Base-by-base conservation (phyloP, 2,888 invertebrate species). In the Nipponacmea schrenckii region DNA sequence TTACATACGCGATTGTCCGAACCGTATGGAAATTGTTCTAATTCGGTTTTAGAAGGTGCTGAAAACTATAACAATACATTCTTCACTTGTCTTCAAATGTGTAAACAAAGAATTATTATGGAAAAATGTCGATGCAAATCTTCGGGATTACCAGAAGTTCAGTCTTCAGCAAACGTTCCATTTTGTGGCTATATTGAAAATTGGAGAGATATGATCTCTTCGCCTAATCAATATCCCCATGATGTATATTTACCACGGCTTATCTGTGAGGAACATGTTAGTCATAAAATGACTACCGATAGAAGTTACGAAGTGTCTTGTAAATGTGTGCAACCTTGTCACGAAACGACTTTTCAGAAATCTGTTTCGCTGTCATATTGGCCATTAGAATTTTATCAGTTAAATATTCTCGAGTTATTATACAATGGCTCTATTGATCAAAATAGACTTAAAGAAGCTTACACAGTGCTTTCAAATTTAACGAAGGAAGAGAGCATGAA, bases 1-100 rank as follows among this genome's bases (percentile, higher is more conserved):
- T 70, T 82, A 45, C 80, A 83, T 70, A 74, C 83, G 0, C 72
- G 83, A 15, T 77, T 80, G 26, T 74, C 81, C 7, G 56, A 76
- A 64, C 84, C 84, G 0, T 80, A 82, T 74, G 84, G 85, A 45
- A 85, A 85, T 79, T 85, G 85, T 74, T 81, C 84, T 27, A 75
- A 66, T 26, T 66, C 72, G 15, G 68, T 71, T 44, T 72, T 82
- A 15, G 64, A 72, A 24, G 71, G 69, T 24, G 65, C 70, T 26
- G 56, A 67, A 46, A 70, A 69, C 27, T 85, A 83, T 70, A 77
- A 77, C 44, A 83, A 83, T 69, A 84, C 83, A 8, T 79, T 82
- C 50, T 84, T 83, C 64, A 78, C 82, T 2, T 85, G 85, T 75
- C 75, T 84, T 67, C 80, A 82, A 65, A 64, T 82, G 56, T 85